These are phyloP conservation scores for Drosophila subpulchrella DNA, from an alignment of 1,140 invertebrate genomes.

Conservation along the genomic window DNA sequence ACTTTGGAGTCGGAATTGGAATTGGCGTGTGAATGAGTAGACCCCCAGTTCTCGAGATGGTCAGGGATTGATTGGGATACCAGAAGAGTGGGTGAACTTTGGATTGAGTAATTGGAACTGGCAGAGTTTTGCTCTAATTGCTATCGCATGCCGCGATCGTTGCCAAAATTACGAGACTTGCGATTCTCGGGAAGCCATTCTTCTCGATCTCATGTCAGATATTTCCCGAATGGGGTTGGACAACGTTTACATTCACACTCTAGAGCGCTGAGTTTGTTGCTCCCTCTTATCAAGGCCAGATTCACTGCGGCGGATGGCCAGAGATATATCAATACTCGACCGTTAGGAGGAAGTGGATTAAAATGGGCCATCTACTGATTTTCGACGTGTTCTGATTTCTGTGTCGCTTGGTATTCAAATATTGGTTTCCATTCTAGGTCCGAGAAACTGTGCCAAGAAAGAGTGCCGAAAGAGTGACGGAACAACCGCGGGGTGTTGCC, in stretches of 20 bases:
- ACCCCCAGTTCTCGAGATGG: slow-evolving; percentile 35
- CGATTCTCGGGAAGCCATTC: slow-evolving; percentile 47
- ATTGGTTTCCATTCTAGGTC: slow-evolving; percentile 60
- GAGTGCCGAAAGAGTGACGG: slow-evolving; percentile 50
- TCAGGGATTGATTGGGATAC: slow-evolving; percentile 54
- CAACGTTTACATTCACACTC: slow-evolving; percentile 36
- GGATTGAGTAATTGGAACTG: slow-evolving; percentile 63
- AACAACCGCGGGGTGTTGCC: slow-evolving; percentile 1
- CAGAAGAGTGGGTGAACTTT: slow-evolving; percentile 9
- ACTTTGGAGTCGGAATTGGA: background rate
- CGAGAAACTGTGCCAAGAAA: slow-evolving; percentile 58
- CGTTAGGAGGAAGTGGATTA: slow-evolving; percentile 63
- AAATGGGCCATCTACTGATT: slow-evolving; percentile 43
- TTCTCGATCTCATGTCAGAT: slow-evolving; percentile 8
- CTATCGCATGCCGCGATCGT: slow-evolving; percentile 53
- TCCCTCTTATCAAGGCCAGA: slow-evolving; percentile 51
- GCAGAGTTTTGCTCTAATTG: slow-evolving; percentile 66
- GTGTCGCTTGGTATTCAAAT: slow-evolving; percentile 74
- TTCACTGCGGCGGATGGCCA: slow-evolving; percentile 31
- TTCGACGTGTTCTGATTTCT: slow-evolving; percentile 29
- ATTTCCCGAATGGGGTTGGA: slow-evolving; percentile 18
- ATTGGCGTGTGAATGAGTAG: slow-evolving; percentile 62
- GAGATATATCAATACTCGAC: slow-evolving; percentile 35
- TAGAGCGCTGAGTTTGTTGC: slow-evolving; percentile 59
- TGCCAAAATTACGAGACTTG: slow-evolving; percentile 54